Percentiles rank a stretch among this genome's conserved stretches.
phyloP scores from a whole-genome alignment of 2,113 vertebrate genomes.

The Calyptomena viridis region DNA sequence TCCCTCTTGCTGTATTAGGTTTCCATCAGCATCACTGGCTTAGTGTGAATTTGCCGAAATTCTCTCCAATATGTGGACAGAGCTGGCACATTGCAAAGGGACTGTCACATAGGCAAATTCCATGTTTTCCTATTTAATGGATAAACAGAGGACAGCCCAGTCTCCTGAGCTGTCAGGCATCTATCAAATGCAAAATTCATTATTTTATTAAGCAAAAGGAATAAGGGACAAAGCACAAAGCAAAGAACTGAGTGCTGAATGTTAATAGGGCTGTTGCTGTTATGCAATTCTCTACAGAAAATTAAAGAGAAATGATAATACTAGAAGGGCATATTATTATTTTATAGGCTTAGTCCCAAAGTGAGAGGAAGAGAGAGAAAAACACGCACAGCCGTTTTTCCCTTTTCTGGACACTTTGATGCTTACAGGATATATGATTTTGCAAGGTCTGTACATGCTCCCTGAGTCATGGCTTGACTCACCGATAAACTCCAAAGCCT shows the following conservation, averaged over 20 bases:
- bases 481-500: background rate
- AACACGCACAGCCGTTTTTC: slow-evolving; percentile 1
- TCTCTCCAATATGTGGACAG: background rate
- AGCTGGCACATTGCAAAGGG: background rate
- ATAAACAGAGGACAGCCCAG: background rate
- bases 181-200: background rate
- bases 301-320: slow-evolving; percentile 41
- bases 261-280: background rate
- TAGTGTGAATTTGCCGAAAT: background rate
- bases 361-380: background rate
- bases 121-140: background rate
- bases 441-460: background rate
- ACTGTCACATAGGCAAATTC: background rate
- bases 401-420: slow-evolving; percentile 12
- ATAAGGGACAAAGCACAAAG: background rate
- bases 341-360: slow-evolving; percentile 27
- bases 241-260: slow-evolving; percentile 10
- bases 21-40: background rate
- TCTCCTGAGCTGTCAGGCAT: background rate
- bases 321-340: slow-evolving; percentile 22
- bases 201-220: slow-evolving; percentile 28
- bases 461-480: background rate
- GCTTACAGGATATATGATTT: background rate
- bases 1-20: background rate
- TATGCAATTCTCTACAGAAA: slow-evolving; percentile 31